Percentiles rank a stretch among this genome's conserved stretches.
Evolutionary conservation across 2,888 invertebrate species (phyloP).

Genomic region (Cheilosia vernalis): DNA sequence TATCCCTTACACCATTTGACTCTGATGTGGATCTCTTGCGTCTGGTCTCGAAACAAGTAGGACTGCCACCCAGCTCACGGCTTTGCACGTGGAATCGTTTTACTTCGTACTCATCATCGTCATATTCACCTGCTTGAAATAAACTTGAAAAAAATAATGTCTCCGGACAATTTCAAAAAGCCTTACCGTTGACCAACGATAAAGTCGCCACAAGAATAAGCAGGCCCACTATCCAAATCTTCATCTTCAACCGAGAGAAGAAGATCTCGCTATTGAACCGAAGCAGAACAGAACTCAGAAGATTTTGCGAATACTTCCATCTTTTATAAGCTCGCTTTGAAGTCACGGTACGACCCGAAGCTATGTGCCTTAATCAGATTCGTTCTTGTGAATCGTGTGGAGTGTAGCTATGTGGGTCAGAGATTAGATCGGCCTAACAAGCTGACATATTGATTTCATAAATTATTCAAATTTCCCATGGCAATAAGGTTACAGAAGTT

Average conservation of each 20-base stretch:
- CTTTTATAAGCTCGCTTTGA: slow-evolving; percentile 61
- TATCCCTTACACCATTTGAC: neutral
- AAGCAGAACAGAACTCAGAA: slow-evolving; percentile 33
- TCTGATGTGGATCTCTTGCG: slow-evolving; percentile 11
- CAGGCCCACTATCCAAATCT: slow-evolving; percentile 39
- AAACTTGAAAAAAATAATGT: neutral
- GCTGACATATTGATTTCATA: slow-evolving; percentile 5
- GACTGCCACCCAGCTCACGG: slow-evolving; percentile 9
- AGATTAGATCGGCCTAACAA: neutral
- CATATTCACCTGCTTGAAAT: slow-evolving; percentile 13
- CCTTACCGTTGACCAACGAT: slow-evolving; percentile 30
- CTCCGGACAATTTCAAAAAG: neutral
- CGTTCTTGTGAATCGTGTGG: slow-evolving; percentile 1
- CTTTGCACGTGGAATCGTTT: slow-evolving; percentile 44
- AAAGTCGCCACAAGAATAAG: slow-evolving; percentile 5
- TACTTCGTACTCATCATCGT: slow-evolving; percentile 16
- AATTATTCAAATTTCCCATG: neutral
- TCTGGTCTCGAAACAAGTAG: slow-evolving; percentile 5
- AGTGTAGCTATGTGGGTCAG: slow-evolving; percentile 30
- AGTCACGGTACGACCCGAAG: slow-evolving; percentile 45
- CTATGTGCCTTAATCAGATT: neutral
- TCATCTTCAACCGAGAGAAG: slow-evolving; percentile 33
- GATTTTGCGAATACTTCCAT: neutral
- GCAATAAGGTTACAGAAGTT: slow-evolving; percentile 28
- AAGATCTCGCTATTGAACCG: neutral